Conservation (phyloP, 1,140 invertebrate genomes). For the Rhyzopertha dominica region DNA sequence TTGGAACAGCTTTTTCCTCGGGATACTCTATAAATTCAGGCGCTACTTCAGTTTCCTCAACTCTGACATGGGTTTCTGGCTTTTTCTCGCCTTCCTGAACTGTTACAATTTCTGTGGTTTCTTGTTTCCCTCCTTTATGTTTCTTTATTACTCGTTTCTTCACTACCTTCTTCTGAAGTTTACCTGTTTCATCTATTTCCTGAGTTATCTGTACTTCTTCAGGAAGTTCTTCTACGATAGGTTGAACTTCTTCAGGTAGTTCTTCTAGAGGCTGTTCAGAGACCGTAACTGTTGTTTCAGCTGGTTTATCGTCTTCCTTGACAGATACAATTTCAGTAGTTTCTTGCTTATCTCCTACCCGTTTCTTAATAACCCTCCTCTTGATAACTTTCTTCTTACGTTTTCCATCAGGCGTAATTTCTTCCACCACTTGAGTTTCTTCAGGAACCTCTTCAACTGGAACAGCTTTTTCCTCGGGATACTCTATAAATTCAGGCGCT, state of each 20-base stretch:
- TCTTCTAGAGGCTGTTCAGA: no score
- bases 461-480: no score
- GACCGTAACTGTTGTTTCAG: slow-evolving; percentile 44
- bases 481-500: no score
- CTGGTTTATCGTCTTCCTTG: slow-evolving; percentile 41
- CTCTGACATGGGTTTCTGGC: slow-evolving; percentile 35
- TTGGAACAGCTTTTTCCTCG: no score
- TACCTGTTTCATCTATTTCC: slow-evolving; percentile 28
- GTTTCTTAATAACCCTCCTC: slow-evolving; percentile 39
- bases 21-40: no score
- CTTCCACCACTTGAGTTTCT: slow-evolving; percentile 24
- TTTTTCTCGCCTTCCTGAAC: slow-evolving; percentile 44
- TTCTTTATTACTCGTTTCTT: slow-evolving; percentile 44
- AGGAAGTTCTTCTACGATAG: slow-evolving; percentile 31
- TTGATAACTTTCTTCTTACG: slow-evolving; percentile 43
- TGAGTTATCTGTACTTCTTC: slow-evolving; percentile 33
- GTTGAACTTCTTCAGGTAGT: slow-evolving; percentile 37
- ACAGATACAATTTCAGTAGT: slow-evolving; percentile 43
- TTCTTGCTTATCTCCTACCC: slow-evolving; percentile 28
- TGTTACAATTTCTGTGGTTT: slow-evolving; percentile 43
- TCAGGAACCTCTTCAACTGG: slow-evolving; percentile 30
- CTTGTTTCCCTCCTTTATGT: slow-evolving; percentile 37
- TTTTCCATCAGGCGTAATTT: slow-evolving; percentile 16
- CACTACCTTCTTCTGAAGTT: slow-evolving; percentile 38
- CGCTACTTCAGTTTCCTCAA: slow-evolving; percentile 21